Percentiles rank a stretch among this genome's conserved stretches.
These are phyloP conservation scores for Sphaerophoria rueppellii DNA, from an alignment of 2,888 invertebrate species.

Conservation along the genomic window DNA sequence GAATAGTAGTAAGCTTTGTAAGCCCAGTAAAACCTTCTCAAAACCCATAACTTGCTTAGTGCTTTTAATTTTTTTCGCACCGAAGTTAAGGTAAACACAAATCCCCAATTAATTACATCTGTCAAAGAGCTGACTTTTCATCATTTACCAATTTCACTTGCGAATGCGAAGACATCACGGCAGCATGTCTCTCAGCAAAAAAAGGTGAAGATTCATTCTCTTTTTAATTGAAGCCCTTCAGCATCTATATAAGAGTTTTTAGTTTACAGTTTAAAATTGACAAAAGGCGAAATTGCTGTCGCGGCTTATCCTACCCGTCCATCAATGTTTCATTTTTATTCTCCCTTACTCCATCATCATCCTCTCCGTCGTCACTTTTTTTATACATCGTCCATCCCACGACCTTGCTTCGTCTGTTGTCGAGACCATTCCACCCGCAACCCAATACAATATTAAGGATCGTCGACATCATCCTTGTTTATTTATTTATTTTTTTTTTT, in stretches of 20 bases:
- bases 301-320: constrained; percentile 68
- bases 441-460: background rate
- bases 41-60: no score
- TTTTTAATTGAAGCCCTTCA: constrained; percentile 1
- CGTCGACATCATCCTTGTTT: constrained; percentile 11
- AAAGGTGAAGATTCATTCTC: constrained; percentile 8
- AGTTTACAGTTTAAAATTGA: constrained; percentile 40
- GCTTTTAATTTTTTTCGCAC: background rate
- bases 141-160: constrained; percentile 18
- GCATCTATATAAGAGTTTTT: background rate
- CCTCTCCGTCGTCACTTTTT: constrained; percentile 23
- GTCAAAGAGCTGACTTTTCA: constrained; percentile 25
- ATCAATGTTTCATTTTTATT: constrained; percentile 49
- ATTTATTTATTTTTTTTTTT: background rate
- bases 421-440: no score
- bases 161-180: background rate
- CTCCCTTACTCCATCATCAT: constrained; percentile 52
- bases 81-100: background rate
- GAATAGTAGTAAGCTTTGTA: background rate
- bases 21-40: background rate
- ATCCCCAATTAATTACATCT: constrained; percentile 29
- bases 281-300: constrained; percentile 63
- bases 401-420: constrained; percentile 9
- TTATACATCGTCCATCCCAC: no score
- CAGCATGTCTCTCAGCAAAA: background rate